Conservation (phyloP, 2,797 vertebrate genomes). For the Sebastiscus albofasciatus region DNA sequence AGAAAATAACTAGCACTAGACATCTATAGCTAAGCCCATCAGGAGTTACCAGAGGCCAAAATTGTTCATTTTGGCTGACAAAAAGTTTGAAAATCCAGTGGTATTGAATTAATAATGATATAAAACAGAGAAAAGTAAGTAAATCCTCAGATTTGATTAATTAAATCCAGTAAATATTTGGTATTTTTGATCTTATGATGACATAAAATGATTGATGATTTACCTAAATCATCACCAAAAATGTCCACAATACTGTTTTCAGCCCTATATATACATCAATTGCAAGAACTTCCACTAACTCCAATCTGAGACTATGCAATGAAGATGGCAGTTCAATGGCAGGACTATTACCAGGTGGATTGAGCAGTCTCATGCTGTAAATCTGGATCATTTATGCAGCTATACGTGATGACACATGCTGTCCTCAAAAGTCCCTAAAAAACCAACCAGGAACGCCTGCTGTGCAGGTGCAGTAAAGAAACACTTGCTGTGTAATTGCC, state of each 20-base stretch:
- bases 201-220: neutral
- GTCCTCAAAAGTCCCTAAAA: neutral
- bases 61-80: neutral
- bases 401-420: slow-evolving; percentile 3
- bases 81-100: neutral
- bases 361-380: neutral
- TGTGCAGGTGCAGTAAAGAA: slow-evolving; percentile 43
- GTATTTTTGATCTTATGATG: neutral
- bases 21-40: neutral
- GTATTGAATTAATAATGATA: neutral
- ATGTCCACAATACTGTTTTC: neutral
- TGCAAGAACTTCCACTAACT: neutral
- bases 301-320: neutral
- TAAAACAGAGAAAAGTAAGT: neutral
- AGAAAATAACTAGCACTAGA: neutral
- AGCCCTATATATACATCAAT: neutral
- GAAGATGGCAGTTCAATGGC: neutral
- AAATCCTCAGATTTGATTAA: neutral
- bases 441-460: neutral
- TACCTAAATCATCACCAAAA: neutral
- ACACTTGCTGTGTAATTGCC: slow-evolving; percentile 23
- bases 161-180: neutral
- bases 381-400: slow-evolving; percentile 1
- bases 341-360: neutral
- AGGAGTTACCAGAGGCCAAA: too few relatives aligned